Evolutionary conservation across 2,888 invertebrate genomes (phyloP).

Genomic region (Synanthedon tipuliformis): DNA sequence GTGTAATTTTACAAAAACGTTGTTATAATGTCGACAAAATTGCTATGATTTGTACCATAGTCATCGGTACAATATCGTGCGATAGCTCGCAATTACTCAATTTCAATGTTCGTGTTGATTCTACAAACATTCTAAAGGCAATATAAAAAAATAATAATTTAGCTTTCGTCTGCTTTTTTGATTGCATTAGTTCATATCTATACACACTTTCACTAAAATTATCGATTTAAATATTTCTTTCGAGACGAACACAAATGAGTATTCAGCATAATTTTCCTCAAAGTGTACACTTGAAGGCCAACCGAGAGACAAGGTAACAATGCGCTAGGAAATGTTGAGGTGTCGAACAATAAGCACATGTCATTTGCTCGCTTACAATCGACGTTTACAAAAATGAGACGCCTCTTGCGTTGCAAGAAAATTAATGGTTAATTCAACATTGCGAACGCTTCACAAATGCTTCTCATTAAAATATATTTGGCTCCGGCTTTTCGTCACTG

Average conservation of each 20-base stretch:
- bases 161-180: slow-evolving; percentile 2
- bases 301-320: slow-evolving; percentile 5
- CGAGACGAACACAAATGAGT: slow-evolving; percentile 1
- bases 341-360: slow-evolving; percentile 1
- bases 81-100: slow-evolving; percentile 52
- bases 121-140: slow-evolving; percentile 27
- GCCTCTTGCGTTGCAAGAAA: background rate
- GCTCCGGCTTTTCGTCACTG: slow-evolving; percentile 25
- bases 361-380: slow-evolving; percentile 6
- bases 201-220: slow-evolving; percentile 8
- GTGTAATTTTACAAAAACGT: slow-evolving; percentile 59
- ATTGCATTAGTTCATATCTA: background rate
- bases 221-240: slow-evolving; percentile 4
- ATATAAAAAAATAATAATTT: background rate
- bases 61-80: slow-evolving; percentile 32
- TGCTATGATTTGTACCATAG: slow-evolving; percentile 54
- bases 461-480: slow-evolving; percentile 20
- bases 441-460: slow-evolving; percentile 13
- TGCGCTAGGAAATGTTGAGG: slow-evolving; percentile 1
- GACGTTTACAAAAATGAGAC: slow-evolving; percentile 3
- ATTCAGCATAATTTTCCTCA: slow-evolving; percentile 3
- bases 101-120: slow-evolving; percentile 36
- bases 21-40: slow-evolving; percentile 54
- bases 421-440: slow-evolving; percentile 5
- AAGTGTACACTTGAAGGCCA: slow-evolving; percentile 1